These are phyloP conservation scores for Conops quadrifasciatus DNA, from an alignment of 2,888 invertebrate species.

Conservation along the genomic window DNA sequence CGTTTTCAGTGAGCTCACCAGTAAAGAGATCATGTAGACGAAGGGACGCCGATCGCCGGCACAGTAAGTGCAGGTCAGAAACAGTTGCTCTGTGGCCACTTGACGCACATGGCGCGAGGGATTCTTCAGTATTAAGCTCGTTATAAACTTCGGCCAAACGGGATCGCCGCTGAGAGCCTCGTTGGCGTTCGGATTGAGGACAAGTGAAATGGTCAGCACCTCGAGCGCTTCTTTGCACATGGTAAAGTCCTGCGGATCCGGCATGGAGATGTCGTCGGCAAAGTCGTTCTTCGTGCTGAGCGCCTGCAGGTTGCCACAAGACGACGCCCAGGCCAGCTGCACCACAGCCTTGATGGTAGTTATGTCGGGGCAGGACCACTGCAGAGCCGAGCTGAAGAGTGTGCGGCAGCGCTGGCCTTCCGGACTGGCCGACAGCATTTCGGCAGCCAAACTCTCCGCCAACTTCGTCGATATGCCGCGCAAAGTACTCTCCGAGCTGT, in stretches of 20 bases:
- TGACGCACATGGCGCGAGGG: slow-evolving; percentile 73
- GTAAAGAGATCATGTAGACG: slow-evolving; percentile 61
- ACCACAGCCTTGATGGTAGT: slow-evolving; percentile 78
- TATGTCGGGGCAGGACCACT: slow-evolving; percentile 77
- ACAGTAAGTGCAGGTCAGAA: slow-evolving; percentile 64
- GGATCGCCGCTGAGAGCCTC: slow-evolving; percentile 82
- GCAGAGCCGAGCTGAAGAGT: slow-evolving; percentile 69
- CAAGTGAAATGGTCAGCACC: slow-evolving; percentile 87
- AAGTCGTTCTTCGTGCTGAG: slow-evolving; percentile 71
- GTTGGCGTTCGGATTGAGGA: slow-evolving; percentile 86
- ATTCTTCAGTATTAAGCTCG: slow-evolving; percentile 87
- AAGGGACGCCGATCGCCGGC: slow-evolving; percentile 65
- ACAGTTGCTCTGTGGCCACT: slow-evolving; percentile 63
- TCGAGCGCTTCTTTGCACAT: slow-evolving; percentile 94
- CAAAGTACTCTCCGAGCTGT: slow-evolving; percentile 86
- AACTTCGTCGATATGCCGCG: slow-evolving; percentile 85
- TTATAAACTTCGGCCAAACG: slow-evolving; percentile 88
- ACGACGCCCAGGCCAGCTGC: slow-evolving; percentile 81
- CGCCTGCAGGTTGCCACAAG: slow-evolving; percentile 75
- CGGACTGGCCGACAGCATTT: slow-evolving; percentile 67
- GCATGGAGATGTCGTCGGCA: slow-evolving; percentile 66
- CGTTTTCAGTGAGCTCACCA: slow-evolving; percentile 61
- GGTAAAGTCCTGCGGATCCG: slow-evolving; percentile 73
- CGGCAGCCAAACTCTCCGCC: slow-evolving; percentile 81
- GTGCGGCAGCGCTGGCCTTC: slow-evolving; percentile 68